Evolutionary conservation across 2,888 invertebrate species (phyloP), one percentile per base, ranked within the genome.

Genomic region (Hermaeophaga mercurialis): DNA sequence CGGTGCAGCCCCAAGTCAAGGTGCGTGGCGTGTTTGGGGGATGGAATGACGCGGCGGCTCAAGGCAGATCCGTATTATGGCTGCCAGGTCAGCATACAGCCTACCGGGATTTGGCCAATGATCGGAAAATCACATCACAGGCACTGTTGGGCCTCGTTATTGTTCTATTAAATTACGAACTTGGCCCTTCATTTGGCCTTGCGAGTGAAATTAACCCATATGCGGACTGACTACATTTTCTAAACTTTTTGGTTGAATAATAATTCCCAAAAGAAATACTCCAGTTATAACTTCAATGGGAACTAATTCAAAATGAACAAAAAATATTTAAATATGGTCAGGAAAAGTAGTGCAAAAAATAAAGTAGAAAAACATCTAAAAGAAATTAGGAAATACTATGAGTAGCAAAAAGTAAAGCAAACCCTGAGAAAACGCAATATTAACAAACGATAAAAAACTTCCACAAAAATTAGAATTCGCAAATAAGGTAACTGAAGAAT

Each of bases 31-130:
- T 63, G 3, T 3, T 58, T 56, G 55, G 58, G 53, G 64, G 50
- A 53, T 55, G 63, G 66, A 64, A 64, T 60, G 62, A 63, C 63
- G 34, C 38, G 44, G 18, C 28, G 15, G 54, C 58, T 66, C 66
- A 65, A 65, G 66, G 66, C 69, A 65, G 70, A 67, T 66, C 68
- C 66, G 69, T 66, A 69, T 69, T 72, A 70, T 71, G 71, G 72
- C 69, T 68, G 73, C 70, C 65, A 66, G 71, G 71, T 72, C 72
- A 71, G 71, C 72, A 68, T 15, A n/a, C 63, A 64, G 65, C 66
- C 68, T 68, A 56, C 59, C 47, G 63, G 71, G 70, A 62, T 64
- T 63, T 61, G 61, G 54, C 39, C 54, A 59, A 59, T 53, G 48
- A 50, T 54, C 54, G 55, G 57, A 57, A 62, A 62, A 59, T 61